Evolutionary conservation across 1,140 invertebrate genomes (phyloP), one percentile per base, ranked within the genome.

Genomic region (Cotesia typhae): DNA sequence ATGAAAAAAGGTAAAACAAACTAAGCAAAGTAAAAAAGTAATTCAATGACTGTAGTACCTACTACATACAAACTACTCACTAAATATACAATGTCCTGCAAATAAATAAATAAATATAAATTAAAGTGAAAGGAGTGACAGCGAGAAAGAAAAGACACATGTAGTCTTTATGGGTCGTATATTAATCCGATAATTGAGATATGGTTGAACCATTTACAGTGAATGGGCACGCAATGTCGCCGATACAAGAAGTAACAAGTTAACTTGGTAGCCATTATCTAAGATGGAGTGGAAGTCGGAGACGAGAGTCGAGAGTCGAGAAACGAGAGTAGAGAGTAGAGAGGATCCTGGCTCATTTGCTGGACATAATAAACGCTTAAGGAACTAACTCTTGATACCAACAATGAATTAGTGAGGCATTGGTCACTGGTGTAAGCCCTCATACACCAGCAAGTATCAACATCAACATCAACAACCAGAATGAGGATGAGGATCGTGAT

Each of bases 151-250:
- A 66, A 66, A 53, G 17, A 66, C 37, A 61, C 12, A 59, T 67
- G 17, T 55, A 4, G 12, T 55, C 41, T 64, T 65, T 57, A 67
- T 72, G 71, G 57, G 55, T 59, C 63, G 57, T 70, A 74, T 74
- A 74, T 74, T 74, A 70, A 74, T 74, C 60, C 67, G 14, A 64
- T 74, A 74, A 74, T 74, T 74, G 60, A 74, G 63, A 67, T 59
- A 72, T 59, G 64, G 70, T 61, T 9, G 9, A 28, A 28, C 28
- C 28, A 28, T 28, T 28, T 1, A 14, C 52, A 64, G 64, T 55
- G 17, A 41, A 14, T 41, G 10, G 52, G 35, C 60, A 71, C 41
- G 41, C 51, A 38, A 65, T 65, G n/a, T 60, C 12, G 9, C 14
- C n/a, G 53, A 47, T 14, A 17, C 6, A 64, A 60, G 28, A 7